Evolutionary conservation across 2,113 vertebrate species (phyloP).

Genomic region (Donacobius atricapilla): DNA sequence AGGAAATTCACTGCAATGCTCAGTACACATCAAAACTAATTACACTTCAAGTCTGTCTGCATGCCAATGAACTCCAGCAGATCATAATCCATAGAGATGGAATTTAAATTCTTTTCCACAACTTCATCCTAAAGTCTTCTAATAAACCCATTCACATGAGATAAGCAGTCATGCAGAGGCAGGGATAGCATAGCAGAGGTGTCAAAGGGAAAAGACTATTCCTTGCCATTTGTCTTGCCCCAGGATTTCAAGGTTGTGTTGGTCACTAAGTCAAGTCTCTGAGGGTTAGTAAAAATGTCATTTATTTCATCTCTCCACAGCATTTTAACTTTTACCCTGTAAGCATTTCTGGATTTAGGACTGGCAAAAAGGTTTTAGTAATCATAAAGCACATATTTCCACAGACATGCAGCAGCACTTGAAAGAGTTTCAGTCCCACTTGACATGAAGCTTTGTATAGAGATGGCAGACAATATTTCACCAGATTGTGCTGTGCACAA

Average conservation of each 20-base stretch:
- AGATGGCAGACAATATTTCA: constrained; percentile 2
- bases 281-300: too few species aligned
- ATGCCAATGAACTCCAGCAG: neutral
- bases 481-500: neutral
- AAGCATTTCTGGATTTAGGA: constrained; percentile 26
- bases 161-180: neutral
- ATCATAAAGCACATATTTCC: constrained; percentile 2
- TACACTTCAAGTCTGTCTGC: neutral
- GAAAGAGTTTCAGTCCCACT: neutral
- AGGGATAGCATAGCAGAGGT: neutral
- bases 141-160: neutral
- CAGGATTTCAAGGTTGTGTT: too few species aligned
- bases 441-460: neutral
- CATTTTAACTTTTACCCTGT: constrained; percentile 26
- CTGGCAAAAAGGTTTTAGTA: constrained; percentile 2
- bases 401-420: neutral
- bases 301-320: neutral
- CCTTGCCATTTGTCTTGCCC: neutral
- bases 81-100: constrained; percentile 6
- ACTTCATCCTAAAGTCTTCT: constrained; percentile 26
- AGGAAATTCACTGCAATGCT: neutral
- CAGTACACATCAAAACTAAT: neutral
- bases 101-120: constrained; percentile 24
- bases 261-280: too few species aligned
- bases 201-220: neutral